These are phyloP conservation scores for Pontoporia blainvillei DNA, from an alignment of 2,113 vertebrate species.

Conservation along the genomic window DNA sequence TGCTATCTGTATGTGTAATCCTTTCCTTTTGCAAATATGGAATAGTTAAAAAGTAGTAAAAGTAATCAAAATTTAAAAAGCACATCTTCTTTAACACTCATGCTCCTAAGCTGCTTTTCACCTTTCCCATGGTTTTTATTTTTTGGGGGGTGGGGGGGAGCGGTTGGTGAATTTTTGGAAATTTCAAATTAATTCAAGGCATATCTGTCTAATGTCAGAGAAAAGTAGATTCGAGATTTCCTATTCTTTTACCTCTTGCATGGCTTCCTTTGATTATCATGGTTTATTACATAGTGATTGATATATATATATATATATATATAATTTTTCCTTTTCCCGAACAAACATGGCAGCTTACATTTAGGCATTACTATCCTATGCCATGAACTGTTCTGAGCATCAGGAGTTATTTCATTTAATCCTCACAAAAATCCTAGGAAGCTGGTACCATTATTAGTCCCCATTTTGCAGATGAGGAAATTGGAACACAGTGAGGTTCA, in stretches of 20 bases:
- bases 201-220: not conserved
- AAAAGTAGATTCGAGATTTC: not conserved
- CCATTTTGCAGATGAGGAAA: not conserved
- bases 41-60: not conserved
- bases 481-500: not conserved
- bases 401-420: not conserved
- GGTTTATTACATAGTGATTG: not conserved
- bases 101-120: not conserved
- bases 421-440: not conserved
- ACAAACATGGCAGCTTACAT: not conserved
- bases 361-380: not conserved
- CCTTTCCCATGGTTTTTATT: not conserved
- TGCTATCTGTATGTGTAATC: not conserved
- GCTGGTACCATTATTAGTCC: not conserved
- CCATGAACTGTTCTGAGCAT: not conserved
- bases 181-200: not conserved
- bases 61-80: not conserved
- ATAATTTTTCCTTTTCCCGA: not conserved
- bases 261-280: not conserved
- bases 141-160: too few relatives aligned
- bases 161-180: not conserved
- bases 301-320: not conserved
- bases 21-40: not conserved
- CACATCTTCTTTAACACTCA: not conserved
- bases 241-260: not conserved